phyloP scores from a whole-genome alignment of 2,888 invertebrate genomes.

The Zhuqinia jingwanae region DNA sequence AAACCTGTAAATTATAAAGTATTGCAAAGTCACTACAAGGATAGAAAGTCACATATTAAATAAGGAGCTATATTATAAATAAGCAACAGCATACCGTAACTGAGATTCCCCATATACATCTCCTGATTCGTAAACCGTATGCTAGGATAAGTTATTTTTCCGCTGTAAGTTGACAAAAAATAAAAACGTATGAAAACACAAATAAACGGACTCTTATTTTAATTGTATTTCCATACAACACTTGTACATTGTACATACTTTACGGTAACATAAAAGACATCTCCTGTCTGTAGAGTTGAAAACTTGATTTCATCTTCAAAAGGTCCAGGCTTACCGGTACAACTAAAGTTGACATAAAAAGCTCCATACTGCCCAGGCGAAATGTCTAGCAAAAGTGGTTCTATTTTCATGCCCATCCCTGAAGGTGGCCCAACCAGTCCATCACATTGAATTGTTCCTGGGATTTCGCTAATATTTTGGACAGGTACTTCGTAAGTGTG shows the following conservation, averaged over 20 bases:
- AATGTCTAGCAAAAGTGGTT: conserved; percentile 64
- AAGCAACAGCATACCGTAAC: conserved; percentile 72
- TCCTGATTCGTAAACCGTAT: conserved; percentile 57
- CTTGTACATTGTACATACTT: conserved; percentile 48
- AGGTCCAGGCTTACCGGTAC: conserved; percentile 63
- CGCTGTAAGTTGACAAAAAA: conserved; percentile 60
- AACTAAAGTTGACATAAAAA: conserved; percentile 71
- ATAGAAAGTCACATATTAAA: no score
- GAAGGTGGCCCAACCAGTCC: conserved; percentile 43
- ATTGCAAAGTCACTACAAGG: no score
- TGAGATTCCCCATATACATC: conserved; percentile 66
- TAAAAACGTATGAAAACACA: no score
- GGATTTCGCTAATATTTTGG: conserved; percentile 71
- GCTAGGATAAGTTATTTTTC: conserved; percentile 61
- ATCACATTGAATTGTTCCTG: conserved; percentile 68
- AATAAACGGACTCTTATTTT: no score
- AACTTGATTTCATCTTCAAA: conserved; percentile 73
- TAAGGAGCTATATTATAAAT: no score
- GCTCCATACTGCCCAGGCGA: conserved; percentile 71
- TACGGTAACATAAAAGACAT: conserved; percentile 65
- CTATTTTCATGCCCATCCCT: conserved; percentile 61
- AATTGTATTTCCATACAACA: no score
- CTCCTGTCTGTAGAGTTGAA: conserved; percentile 37
- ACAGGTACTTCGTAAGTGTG: conserved; percentile 75
- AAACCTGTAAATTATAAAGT: conserved; percentile 57